Base-by-base conservation (phyloP, 1,140 invertebrate genomes). In the Physella acuta region DNA sequence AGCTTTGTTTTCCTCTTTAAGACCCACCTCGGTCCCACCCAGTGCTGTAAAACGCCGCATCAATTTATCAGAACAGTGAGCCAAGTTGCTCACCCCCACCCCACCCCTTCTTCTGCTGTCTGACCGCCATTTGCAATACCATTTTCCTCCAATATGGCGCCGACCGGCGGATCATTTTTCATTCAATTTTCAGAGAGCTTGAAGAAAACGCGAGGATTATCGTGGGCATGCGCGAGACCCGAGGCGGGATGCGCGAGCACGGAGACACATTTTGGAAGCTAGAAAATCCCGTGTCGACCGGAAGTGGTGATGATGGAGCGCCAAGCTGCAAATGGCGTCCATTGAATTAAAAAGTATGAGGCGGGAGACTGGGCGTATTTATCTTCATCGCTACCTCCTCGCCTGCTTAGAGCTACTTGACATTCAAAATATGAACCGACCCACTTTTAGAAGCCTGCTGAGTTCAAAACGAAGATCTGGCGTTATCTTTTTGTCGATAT, bases 401-500 rank as follows among this genome's bases (percentile, higher is more conserved):
- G 17, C 2, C 24, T 36, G 33, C 59, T 61, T 61, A 36, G 28
- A 24, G 24, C 36, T 39, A 24, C 59, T 61, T 61, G 59, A 61
- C 59, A 61, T 61, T 61, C 59, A 37, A 61, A 61, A 61, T 61
- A 61, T 61, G 59, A 61, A 37, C 59, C 36, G 39, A 39, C 39
- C 39, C 39, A n/a, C n/a, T n/a, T n/a, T n/a, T n/a, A n/a, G n/a
- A n/a, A n/a, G n/a, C n/a, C n/a, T n/a, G n/a, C n/a, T n/a, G n/a
- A n/a, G n/a, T n/a, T n/a, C n/a, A n/a, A n/a, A n/a, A n/a, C n/a
- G n/a, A n/a, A n/a, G n/a, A n/a, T n/a, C n/a, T n/a, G n/a, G n/a
- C n/a, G n/a, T n/a, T n/a, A n/a, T n/a, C n/a, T n/a, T n/a, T n/a
- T n/a, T n/a, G n/a, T n/a, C n/a, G n/a, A n/a, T n/a, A n/a, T n/a